phyloP scores from a whole-genome alignment of 1,140 invertebrate species.

The Microvelia longipes region DNA sequence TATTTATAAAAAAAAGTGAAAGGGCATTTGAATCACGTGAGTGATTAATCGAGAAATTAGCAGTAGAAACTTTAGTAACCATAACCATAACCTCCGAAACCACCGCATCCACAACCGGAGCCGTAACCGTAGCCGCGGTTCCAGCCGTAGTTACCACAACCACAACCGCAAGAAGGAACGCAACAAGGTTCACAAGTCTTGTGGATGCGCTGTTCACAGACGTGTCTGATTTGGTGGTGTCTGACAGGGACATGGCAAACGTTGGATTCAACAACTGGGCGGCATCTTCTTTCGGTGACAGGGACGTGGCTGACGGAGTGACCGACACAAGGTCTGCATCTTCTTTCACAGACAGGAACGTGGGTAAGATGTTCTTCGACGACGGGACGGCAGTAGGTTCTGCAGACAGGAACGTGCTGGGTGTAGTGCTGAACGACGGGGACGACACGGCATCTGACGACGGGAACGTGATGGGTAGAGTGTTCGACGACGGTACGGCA shows the following conservation, averaged over 20 bases:
- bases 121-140: background rate
- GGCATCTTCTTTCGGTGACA: constrained; percentile 4
- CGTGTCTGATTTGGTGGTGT: background rate
- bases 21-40: too few relatives aligned
- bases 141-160: background rate
- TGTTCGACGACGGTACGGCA: background rate
- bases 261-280: constrained; percentile 1
- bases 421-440: constrained; percentile 4
- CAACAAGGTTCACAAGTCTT: background rate
- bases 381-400: constrained; percentile 1
- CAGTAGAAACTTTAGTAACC: too few relatives aligned
- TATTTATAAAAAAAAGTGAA: too few relatives aligned
- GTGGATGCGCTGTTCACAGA: background rate
- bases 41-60: too few relatives aligned
- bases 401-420: constrained; percentile 3
- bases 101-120: background rate
- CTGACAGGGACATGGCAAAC: constrained; percentile 2
- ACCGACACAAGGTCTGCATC: background rate
- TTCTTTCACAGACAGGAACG: constrained; percentile 1
- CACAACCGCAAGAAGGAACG: background rate
- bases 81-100: background rate
- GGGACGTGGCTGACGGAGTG: constrained; percentile 2
- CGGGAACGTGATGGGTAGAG: constrained; percentile 3
- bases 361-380: constrained; percentile 1
- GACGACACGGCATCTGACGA: background rate